A percentile compares a stretch with the other conserved stretches of the same genome.
Conservation (phyloP, 2,797 vertebrate species). For the Mionectes olivaceus region DNA sequence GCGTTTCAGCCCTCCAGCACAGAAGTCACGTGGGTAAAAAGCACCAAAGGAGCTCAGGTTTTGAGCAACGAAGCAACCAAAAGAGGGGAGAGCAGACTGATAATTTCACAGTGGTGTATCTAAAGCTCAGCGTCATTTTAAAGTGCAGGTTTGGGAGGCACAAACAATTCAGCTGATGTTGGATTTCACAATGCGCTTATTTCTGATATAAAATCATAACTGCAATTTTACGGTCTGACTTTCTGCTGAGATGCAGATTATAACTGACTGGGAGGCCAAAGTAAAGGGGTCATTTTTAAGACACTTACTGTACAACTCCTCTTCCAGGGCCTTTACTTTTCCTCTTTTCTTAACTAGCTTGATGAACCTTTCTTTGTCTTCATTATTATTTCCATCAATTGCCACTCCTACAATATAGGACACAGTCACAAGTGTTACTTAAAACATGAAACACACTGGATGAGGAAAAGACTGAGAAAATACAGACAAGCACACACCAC, state of each 20-base stretch:
- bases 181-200: neutral
- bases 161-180: neutral
- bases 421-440: neutral
- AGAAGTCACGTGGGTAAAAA: neutral
- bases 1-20: neutral
- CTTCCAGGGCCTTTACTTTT: slow-evolving; percentile 93
- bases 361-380: slow-evolving; percentile 81
- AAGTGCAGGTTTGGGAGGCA: neutral
- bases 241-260: slow-evolving; percentile 1
- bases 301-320: slow-evolving; percentile 91
- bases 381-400: slow-evolving; percentile 87
- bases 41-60: neutral
- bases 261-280: neutral
- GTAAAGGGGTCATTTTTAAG: neutral
- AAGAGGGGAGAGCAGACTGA: neutral
- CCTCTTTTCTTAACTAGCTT: slow-evolving; percentile 91
- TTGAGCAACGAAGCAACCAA: neutral
- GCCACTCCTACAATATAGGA: slow-evolving; percentile 84
- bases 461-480: neutral
- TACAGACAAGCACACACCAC: neutral
- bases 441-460: neutral
- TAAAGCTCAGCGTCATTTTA: neutral
- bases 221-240: neutral
- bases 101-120: neutral
- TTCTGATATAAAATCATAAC: neutral